Evolutionary conservation across 2,888 invertebrate species (phyloP), one percentile per base, ranked within the genome.

Genomic region (Cephus rjabovi): DNA sequence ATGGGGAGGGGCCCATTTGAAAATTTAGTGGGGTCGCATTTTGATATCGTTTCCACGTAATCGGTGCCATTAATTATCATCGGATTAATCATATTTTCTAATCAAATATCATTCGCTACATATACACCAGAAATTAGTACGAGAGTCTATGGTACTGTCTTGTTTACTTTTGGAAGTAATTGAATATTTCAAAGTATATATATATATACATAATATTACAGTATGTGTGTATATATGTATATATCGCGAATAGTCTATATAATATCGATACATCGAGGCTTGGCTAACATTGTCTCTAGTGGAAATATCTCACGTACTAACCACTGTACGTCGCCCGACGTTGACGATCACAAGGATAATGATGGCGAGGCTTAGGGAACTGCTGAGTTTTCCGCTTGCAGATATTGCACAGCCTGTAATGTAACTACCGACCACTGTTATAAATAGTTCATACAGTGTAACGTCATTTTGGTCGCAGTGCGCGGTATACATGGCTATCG

Each of bases 1-100:
- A 75, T 70, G 74, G 74, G 77, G 75, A 78, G 79, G 82, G 79
- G 80, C 76, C 77, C 80, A 82, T 82, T 83, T 79, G 81, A 81
- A 81, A 83, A 83, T 81, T 85, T 83, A 79, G 82, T 83, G 82
- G 84, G 83, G 81, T 83, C 83, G 82, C 83, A 83, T 87, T 86
- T 83, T 84, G 81, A 85, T 84, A 83, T 81, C 78, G 77, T 84
- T 84, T 79, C 78, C 80, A 80, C 77, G 81, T 82, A 79, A 85
- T 84, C 81, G 81, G 76, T 77, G 79, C 79, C 76, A 73, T 71
- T 71, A 71, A 71, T 71, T 71, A 33, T 31, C 33, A 34, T 71
- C n/a, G 31, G 31, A 71, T 71, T 71, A 71, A 71, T 71, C 31
- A 71, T 56, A 56, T 56, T 56, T 56, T 56, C 56, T 56, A 23